phyloP scores from a whole-genome alignment of 2,888 invertebrate species.

The Caenorhabditis angaria region DNA sequence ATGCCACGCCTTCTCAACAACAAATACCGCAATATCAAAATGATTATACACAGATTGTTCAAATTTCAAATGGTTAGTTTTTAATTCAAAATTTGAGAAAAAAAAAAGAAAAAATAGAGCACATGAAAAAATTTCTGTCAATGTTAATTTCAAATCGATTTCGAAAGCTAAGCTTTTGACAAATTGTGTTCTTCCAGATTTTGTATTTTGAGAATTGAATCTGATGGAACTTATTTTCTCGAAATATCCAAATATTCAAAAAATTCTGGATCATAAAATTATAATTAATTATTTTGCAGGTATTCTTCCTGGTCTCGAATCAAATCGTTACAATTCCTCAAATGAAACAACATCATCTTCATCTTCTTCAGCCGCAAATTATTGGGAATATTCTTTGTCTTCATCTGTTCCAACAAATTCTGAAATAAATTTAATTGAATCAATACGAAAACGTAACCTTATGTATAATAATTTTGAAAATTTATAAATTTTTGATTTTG shows the following conservation, averaged over 20 bases:
- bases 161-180: no score
- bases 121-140: no score
- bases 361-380: no score
- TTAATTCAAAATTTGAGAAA: not conserved
- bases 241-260: no score
- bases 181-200: no score
- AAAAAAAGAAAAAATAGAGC: no score
- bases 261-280: no score
- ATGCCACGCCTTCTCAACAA: not conserved
- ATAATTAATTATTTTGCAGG: not conserved
- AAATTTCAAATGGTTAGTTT: not conserved
- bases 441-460: not conserved
- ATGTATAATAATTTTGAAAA: slow-evolving; percentile 1
- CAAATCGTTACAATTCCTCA: not conserved
- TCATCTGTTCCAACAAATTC: not conserved
- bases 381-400: not conserved
- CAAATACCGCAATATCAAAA: not conserved
- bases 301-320: not conserved
- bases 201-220: no score
- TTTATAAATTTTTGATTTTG: not conserved
- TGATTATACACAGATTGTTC: not conserved
- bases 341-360: not conserved
- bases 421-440: not conserved
- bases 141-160: no score
- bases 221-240: no score